Evolutionary conservation across 2,797 vertebrate genomes (phyloP).

Genomic region (Eupleurogrammus muticus): DNA sequence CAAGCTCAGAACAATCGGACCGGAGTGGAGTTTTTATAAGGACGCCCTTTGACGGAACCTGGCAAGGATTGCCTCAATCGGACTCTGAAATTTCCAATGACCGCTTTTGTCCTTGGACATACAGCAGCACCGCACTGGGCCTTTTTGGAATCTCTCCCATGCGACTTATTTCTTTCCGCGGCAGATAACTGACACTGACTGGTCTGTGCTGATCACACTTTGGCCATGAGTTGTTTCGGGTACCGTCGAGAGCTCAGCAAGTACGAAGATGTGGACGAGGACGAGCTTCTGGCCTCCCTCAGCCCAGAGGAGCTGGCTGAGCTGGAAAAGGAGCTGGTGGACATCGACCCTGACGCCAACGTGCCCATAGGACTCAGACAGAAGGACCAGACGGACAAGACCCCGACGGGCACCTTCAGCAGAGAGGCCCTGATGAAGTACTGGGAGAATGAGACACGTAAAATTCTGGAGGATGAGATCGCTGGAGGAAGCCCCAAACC

Average conservation of each 20-base stretch:
- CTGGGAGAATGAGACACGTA: constrained; percentile 95
- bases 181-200: constrained; percentile 2
- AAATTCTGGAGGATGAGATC: constrained; percentile 92
- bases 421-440: constrained; percentile 94
- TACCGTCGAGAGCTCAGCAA: constrained; percentile 96
- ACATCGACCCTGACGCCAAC: constrained; percentile 92
- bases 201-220: background rate
- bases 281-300: constrained; percentile 94
- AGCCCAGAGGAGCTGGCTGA: constrained; percentile 94
- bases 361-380: constrained; percentile 94
- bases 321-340: constrained; percentile 92
- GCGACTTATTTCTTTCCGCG: constrained; percentile 5
- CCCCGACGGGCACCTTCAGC: constrained; percentile 93
- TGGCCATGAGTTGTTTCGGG: constrained; percentile 93
- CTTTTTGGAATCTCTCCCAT: constrained; percentile 7
- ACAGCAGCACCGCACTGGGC: constrained; percentile 24
- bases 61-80: constrained; percentile 5
- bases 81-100: constrained; percentile 32
- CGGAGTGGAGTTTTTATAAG: constrained; percentile 23
- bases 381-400: constrained; percentile 95
- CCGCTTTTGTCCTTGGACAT: constrained; percentile 12
- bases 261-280: constrained; percentile 97
- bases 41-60: constrained; percentile 19
- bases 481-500: constrained; percentile 70
- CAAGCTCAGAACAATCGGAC: constrained; percentile 47